A percentile compares a stretch with the other conserved stretches of the same genome.
Conservation (phyloP, 2,888 invertebrate species). For the Campoplex capitator region DNA sequence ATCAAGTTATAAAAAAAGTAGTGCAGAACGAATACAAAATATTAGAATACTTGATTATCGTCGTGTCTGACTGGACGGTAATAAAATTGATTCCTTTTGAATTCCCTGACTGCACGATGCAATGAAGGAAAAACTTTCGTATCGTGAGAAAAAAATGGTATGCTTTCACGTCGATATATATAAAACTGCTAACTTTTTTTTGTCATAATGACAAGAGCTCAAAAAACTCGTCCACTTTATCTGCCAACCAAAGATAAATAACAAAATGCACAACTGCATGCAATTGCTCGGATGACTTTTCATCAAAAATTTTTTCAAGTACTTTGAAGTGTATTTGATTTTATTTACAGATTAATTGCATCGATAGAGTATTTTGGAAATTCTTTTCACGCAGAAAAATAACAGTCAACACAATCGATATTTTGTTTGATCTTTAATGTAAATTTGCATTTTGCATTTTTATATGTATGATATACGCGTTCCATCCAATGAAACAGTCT, state of each 20-base stretch:
- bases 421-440: slow-evolving; percentile 32
- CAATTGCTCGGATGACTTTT: slow-evolving; percentile 24
- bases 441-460: slow-evolving; percentile 32
- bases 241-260: background rate
- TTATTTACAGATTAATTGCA: background rate
- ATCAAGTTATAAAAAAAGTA: background rate
- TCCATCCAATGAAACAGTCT: background rate
- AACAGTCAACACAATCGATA: slow-evolving; percentile 17
- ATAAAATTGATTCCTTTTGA: background rate
- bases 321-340: background rate
- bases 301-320: background rate
- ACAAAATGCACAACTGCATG: background rate
- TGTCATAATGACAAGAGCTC: background rate
- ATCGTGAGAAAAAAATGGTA: background rate
- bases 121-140: background rate
- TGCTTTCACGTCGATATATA: background rate
- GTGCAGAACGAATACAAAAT: background rate
- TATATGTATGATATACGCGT: slow-evolving; percentile 10
- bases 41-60: background rate
- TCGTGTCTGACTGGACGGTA: background rate
- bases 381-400: background rate
- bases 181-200: background rate
- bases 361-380: slow-evolving; percentile 7
- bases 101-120: background rate
- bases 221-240: background rate